Conservation (phyloP, 1,140 invertebrate genomes). For the Bombus polaris region DNA sequence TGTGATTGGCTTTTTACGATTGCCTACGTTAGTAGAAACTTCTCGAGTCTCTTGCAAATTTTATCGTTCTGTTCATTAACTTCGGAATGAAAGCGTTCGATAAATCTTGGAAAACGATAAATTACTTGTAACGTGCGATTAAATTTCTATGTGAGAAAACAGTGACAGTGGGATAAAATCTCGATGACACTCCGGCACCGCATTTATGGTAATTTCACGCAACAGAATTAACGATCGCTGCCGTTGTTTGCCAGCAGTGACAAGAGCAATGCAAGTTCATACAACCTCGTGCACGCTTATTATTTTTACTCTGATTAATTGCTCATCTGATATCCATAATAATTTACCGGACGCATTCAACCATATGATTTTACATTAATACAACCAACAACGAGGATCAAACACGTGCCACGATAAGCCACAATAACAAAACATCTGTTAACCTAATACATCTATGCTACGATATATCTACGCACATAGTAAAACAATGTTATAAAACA, state of each 20-base stretch:
- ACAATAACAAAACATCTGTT: not conserved
- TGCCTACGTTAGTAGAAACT: too few relatives aligned
- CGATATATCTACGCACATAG: not conserved
- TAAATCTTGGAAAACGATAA: not conserved
- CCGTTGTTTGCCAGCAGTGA: not conserved
- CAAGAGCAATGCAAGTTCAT: not conserved
- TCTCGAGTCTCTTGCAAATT: not conserved
- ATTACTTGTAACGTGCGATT: not conserved
- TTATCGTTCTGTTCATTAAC: not conserved
- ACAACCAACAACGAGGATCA: not conserved
- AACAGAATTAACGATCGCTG: not conserved
- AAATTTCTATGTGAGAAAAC: conserved; percentile 3
- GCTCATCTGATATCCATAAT: conserved; percentile 8
- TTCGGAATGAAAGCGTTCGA: not conserved
- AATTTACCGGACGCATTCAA: not conserved
- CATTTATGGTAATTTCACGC: conserved; percentile 26
- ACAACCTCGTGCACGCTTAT: not conserved
- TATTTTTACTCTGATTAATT: conserved; percentile 33
- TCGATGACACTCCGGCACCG: conserved; percentile 24
- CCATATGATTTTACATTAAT: not conserved
- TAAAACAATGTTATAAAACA: not conserved
- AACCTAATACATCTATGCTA: not conserved
- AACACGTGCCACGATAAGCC: not conserved
- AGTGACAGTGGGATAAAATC: conserved; percentile 41
- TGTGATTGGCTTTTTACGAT: too few relatives aligned